phyloP scores from a whole-genome alignment of 1,140 invertebrate genomes.

The Episyrphus balteatus region DNA sequence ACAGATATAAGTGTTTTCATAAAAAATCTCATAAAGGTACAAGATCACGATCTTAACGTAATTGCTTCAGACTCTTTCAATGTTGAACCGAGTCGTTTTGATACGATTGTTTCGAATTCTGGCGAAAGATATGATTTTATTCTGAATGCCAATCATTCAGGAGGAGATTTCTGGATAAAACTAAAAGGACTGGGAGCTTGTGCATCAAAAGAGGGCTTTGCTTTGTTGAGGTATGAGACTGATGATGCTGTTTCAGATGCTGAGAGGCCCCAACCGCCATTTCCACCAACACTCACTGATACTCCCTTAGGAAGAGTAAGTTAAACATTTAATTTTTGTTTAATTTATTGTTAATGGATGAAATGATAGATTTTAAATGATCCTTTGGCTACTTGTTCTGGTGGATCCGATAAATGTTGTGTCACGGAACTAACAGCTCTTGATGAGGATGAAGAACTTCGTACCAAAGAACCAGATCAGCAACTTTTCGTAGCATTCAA shows the following conservation, averaged over 20 bases:
- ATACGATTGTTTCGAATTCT: conserved; percentile 34
- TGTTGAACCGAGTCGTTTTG: conserved; percentile 27
- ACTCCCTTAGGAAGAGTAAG: conserved; percentile 2
- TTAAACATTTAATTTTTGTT: background rate
- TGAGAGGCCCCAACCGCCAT: background rate
- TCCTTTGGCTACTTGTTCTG: conserved; percentile 3
- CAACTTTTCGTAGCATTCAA: conserved; percentile 7
- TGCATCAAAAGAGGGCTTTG: conserved; percentile 5
- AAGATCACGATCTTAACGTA: conserved; percentile 41
- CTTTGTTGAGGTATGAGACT: conserved; percentile 6
- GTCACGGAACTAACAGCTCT: conserved; percentile 4
- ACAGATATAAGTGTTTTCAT: too few relatives aligned
- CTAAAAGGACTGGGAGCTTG: conserved; percentile 42
- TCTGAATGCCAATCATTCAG: conserved; percentile 40
- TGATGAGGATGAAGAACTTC: conserved; percentile 3
- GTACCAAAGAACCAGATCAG: conserved; percentile 4
- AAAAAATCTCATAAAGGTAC: conserved; percentile 23
- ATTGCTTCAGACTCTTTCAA: conserved; percentile 44
- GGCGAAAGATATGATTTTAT: conserved; percentile 54
- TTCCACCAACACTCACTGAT: conserved; percentile 6
- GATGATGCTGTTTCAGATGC: background rate
- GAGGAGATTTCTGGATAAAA: conserved; percentile 45
- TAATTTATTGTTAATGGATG: too few relatives aligned
- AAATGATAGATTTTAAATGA: conserved; percentile 3
- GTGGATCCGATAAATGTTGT: conserved; percentile 1